These are phyloP conservation scores for Neuroscelio doddi DNA, from an alignment of 2,888 invertebrate species.

Conservation along the genomic window DNA sequence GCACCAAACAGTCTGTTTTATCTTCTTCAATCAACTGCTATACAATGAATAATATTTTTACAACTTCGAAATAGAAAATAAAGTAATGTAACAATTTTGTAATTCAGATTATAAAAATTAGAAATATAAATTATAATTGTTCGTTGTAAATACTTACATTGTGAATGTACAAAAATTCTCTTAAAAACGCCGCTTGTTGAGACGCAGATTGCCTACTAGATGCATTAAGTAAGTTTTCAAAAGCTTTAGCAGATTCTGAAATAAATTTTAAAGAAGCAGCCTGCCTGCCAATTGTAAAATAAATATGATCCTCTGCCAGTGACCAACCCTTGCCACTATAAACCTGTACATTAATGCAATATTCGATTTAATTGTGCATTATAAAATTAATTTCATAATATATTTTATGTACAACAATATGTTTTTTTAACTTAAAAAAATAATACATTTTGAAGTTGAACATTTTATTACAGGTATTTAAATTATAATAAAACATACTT, in stretches of 20 bases:
- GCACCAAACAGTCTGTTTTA: slow-evolving; percentile 62
- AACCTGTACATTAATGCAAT: slow-evolving; percentile 73
- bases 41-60: slow-evolving; percentile 13
- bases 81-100: background rate
- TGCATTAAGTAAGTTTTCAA: slow-evolving; percentile 83
- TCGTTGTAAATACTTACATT: slow-evolving; percentile 75
- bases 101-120: background rate
- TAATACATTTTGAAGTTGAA: slow-evolving; percentile 1
- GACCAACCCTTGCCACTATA: slow-evolving; percentile 89
- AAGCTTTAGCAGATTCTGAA: slow-evolving; percentile 81
- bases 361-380: too few relatives aligned
- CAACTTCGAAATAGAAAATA: slow-evolving; percentile 12
- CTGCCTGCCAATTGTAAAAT: slow-evolving; percentile 93
- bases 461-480: background rate
- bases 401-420: too few relatives aligned
- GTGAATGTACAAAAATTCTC: slow-evolving; percentile 90
- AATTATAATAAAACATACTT: slow-evolving; percentile 74
- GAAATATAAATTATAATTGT: background rate
- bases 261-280: slow-evolving; percentile 85
- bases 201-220: slow-evolving; percentile 80
- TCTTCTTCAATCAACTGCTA: slow-evolving; percentile 63
- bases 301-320: slow-evolving; percentile 95
- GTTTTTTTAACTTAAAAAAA: slow-evolving; percentile 4
- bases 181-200: slow-evolving; percentile 86
- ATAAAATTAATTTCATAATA: too few relatives aligned